These are phyloP conservation scores for Eurytemora carolleeae DNA, from an alignment of 1,140 invertebrate genomes.

Conservation along the genomic window DNA sequence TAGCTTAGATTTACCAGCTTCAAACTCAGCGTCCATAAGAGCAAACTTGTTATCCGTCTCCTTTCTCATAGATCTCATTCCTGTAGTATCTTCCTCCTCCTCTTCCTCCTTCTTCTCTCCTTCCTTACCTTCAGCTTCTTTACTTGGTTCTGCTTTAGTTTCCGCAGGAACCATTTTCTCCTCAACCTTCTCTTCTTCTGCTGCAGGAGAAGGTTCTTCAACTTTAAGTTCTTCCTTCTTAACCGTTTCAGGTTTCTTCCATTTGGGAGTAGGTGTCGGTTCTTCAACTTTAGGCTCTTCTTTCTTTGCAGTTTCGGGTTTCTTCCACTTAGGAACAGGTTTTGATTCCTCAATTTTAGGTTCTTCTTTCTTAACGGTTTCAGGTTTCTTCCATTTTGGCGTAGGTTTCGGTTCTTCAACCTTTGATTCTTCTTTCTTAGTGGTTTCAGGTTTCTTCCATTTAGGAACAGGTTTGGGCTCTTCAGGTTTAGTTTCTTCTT, in stretches of 20 bases:
- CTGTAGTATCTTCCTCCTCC: neutral
- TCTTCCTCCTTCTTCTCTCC: neutral
- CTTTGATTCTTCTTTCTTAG: neutral
- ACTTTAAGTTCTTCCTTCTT: neutral
- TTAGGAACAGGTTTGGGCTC: neutral
- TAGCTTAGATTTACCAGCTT: neutral
- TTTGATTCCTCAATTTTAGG: neutral
- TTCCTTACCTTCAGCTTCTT: neutral
- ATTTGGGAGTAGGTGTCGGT: neutral
- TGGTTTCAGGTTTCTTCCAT: neutral
- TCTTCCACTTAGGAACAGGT: neutral
- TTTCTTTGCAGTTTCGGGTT: neutral
- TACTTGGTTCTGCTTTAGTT: neutral
- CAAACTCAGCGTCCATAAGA: neutral
- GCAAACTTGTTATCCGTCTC: neutral
- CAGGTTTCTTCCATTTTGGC: neutral
- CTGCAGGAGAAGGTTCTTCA: neutral
- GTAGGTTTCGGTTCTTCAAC: neutral
- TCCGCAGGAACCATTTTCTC: neutral
- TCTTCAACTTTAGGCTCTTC: neutral
- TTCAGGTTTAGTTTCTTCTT: neutral
- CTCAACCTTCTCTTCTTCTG: neutral
- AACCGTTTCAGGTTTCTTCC: neutral
- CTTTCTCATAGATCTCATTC: neutral
- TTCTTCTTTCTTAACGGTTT: neutral